Percentiles rank a stretch among this genome's conserved stretches.
These are phyloP conservation scores for Trichogramma dendrolimi DNA, from an alignment of 2,888 invertebrate genomes.

Conservation along the genomic window DNA sequence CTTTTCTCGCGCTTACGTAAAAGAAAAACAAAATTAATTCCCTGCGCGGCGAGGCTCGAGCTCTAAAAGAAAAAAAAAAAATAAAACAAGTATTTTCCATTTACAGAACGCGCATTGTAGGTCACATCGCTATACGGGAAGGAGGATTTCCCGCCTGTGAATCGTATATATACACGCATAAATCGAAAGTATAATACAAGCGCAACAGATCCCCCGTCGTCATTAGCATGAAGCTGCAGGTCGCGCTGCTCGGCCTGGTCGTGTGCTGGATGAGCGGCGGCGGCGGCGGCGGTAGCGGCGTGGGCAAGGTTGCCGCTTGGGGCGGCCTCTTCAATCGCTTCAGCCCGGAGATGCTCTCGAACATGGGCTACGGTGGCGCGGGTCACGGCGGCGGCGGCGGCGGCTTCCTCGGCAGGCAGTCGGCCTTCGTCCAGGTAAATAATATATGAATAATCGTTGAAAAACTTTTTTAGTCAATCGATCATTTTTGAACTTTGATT, in stretches of 20 bases:
- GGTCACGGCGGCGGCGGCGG: constrained; percentile 61
- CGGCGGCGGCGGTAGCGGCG: constrained; percentile 38
- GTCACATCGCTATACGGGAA: no score
- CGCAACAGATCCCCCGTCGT: background rate
- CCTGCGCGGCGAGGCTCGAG: no score
- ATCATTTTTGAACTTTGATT: no score
- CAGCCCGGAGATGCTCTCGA: constrained; percentile 79
- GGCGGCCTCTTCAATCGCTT: constrained; percentile 81
- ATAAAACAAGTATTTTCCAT: no score
- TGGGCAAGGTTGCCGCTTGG: constrained; percentile 60
- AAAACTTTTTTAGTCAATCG: no score
- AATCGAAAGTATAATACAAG: no score
- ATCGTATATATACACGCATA: no score
- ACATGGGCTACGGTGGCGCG: constrained; percentile 71
- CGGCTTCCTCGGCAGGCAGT: constrained; percentile 51
- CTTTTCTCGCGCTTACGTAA: no score
- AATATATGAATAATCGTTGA: background rate
- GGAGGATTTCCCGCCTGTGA: no score
- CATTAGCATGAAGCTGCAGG: constrained; percentile 33
- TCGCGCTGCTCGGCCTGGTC: constrained; percentile 34
- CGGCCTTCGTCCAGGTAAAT: constrained; percentile 33
- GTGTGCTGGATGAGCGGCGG: constrained; percentile 32
- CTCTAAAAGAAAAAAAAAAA: no score
- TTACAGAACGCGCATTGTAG: no score
- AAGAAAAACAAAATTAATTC: no score